Percentiles rank a stretch among this genome's conserved stretches.
Evolutionary conservation across 1,140 invertebrate genomes (phyloP).

Genomic region (Centruroides sculpturatus): DNA sequence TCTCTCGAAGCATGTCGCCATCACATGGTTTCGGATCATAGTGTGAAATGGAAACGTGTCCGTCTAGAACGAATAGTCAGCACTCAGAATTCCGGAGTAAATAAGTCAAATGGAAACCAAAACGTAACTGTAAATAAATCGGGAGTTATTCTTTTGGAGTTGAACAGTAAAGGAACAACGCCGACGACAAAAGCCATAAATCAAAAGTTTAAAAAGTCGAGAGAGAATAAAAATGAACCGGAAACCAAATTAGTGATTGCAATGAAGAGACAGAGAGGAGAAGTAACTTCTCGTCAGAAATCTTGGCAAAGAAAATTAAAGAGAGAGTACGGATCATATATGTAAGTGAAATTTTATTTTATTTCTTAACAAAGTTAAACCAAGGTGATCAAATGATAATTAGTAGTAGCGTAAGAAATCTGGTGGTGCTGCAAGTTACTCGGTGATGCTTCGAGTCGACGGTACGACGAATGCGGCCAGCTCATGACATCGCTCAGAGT

Average conservation of each 20-base stretch:
- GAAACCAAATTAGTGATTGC: neutral
- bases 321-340: slow-evolving; percentile 14
- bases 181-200: neutral
- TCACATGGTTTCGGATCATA: neutral
- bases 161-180: neutral
- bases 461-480: too few species aligned
- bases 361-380: neutral
- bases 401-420: too few species aligned
- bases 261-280: neutral
- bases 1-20: neutral
- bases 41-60: neutral
- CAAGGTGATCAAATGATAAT: too few species aligned
- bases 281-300: slow-evolving; percentile 4
- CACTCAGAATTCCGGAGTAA: neutral
- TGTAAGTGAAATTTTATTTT: slow-evolving; percentile 2
- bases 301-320: slow-evolving; percentile 15
- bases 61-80: neutral
- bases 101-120: neutral
- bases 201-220: neutral
- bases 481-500: too few species aligned
- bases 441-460: too few species aligned
- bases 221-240: neutral
- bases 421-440: too few species aligned
- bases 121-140: neutral
- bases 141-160: neutral